These are phyloP conservation scores for Hydrotaea cyrtoneurina DNA, from an alignment of 2,888 invertebrate species.

Conservation along the genomic window DNA sequence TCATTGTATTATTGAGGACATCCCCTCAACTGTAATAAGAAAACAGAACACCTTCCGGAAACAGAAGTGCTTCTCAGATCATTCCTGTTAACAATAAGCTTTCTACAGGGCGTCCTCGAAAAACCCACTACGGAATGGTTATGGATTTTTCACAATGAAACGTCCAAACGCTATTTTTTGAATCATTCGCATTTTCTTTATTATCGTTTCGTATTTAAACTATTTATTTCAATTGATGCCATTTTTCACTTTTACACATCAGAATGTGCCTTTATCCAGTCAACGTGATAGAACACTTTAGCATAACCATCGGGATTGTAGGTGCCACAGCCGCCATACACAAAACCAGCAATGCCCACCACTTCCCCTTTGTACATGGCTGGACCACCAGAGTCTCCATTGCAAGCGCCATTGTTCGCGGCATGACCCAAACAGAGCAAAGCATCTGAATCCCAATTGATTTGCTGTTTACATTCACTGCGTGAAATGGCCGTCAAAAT, in stretches of 20 bases:
- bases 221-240: too few species aligned
- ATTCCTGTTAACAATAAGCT: too few species aligned
- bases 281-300: conserved; percentile 69
- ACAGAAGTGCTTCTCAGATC: too few species aligned
- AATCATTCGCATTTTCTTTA: too few species aligned
- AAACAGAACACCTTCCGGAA: too few species aligned
- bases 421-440: conserved; percentile 69
- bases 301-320: conserved; percentile 73
- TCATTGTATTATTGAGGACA: too few species aligned
- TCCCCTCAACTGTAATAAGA: too few species aligned
- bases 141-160: too few species aligned
- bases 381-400: conserved; percentile 74
- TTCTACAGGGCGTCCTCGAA: too few species aligned
- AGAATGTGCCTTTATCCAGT: conserved; percentile 65
- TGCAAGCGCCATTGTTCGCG: conserved; percentile 68
- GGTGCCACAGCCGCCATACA: conserved; percentile 72
- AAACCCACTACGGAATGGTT: too few species aligned
- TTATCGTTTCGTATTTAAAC: too few species aligned
- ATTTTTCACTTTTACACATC: conserved; percentile 3
- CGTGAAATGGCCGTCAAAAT: conserved; percentile 69
- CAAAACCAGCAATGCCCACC: conserved; percentile 73
- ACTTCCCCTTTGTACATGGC: conserved; percentile 72
- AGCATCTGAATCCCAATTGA: conserved; percentile 68
- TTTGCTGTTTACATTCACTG: conserved; percentile 64
- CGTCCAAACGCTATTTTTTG: too few species aligned